Evolutionary conservation across 2,888 invertebrate species (phyloP).

Genomic region (Megaustenia siamemsis): DNA sequence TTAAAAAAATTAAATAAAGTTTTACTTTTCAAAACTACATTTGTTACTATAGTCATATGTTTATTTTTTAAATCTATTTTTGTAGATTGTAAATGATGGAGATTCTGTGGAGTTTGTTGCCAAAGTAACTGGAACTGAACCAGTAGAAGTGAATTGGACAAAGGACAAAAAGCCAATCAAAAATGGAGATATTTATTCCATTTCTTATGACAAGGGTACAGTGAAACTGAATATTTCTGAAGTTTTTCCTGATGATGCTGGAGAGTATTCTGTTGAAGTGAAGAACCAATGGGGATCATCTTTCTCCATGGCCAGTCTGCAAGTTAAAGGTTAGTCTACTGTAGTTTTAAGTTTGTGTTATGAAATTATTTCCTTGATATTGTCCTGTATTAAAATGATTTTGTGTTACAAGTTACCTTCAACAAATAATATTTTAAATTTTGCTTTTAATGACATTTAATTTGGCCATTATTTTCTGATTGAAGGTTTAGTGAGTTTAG

Average conservation of each 20-base stretch:
- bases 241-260: slow-evolving; percentile 87
- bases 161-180: slow-evolving; percentile 86
- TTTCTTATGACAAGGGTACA: slow-evolving; percentile 81
- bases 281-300: slow-evolving; percentile 76
- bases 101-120: slow-evolving; percentile 74
- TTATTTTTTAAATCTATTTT: not conserved
- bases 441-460: too few relatives aligned
- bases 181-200: slow-evolving; percentile 88
- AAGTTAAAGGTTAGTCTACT: slow-evolving; percentile 73
- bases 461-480: too few relatives aligned
- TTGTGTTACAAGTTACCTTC: too few relatives aligned
- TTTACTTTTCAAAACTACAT: too few relatives aligned
- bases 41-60: too few relatives aligned
- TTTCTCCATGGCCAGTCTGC: slow-evolving; percentile 68
- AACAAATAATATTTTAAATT: too few relatives aligned
- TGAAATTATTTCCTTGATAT: too few relatives aligned
- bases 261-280: slow-evolving; percentile 88
- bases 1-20: too few relatives aligned
- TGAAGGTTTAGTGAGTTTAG: too few relatives aligned
- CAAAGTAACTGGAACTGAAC: slow-evolving; percentile 76
- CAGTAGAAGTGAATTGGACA: slow-evolving; percentile 75
- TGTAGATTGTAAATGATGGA: slow-evolving; percentile 73
- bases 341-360: not conserved
- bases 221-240: slow-evolving; percentile 87
- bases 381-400: too few relatives aligned